Conservation (phyloP, 2,113 vertebrate genomes). For the Potamarius usumacintae region DNA sequence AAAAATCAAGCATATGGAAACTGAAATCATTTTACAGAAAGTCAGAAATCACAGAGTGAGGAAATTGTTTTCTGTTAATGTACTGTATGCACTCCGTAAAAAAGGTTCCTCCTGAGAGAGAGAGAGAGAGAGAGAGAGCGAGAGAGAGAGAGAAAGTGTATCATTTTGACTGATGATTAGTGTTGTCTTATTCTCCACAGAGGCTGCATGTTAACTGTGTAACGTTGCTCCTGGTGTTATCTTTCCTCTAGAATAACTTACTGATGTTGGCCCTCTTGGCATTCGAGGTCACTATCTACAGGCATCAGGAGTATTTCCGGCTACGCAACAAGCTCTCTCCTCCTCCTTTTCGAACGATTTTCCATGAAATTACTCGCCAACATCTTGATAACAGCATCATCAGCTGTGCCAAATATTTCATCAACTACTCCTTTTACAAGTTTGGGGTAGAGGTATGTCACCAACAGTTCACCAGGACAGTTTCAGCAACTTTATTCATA, state of each 20-base stretch:
- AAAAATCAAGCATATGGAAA: neutral
- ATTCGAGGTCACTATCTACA: slow-evolving; percentile 94
- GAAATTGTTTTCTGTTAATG: neutral
- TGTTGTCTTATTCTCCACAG: neutral
- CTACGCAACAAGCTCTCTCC: slow-evolving; percentile 86
- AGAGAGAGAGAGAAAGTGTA: neutral
- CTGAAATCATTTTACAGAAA: too few relatives aligned
- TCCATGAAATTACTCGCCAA: slow-evolving; percentile 90
- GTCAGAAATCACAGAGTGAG: neutral
- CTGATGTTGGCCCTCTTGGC: slow-evolving; percentile 90
- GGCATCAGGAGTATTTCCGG: slow-evolving; percentile 91
- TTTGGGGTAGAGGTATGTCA: slow-evolving; percentile 90
- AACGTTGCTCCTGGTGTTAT: neutral
- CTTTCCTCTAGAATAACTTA: slow-evolving; percentile 82
- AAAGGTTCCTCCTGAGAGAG: neutral
- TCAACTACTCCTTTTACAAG: slow-evolving; percentile 99
- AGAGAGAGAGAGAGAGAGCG: neutral
- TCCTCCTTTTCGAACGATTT: slow-evolving; percentile 90
- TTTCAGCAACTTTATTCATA: neutral
- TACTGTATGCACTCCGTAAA: neutral
- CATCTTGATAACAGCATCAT: slow-evolving; percentile 90
- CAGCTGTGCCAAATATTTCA: slow-evolving; percentile 91
- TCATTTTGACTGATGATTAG: neutral
- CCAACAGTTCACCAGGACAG: neutral
- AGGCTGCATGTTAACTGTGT: neutral